Percentiles rank a stretch among this genome's conserved stretches.
These are phyloP conservation scores for Phenganax marumi DNA, from an alignment of 92 coral and sea anemone genomes.

Conservation along the genomic window DNA sequence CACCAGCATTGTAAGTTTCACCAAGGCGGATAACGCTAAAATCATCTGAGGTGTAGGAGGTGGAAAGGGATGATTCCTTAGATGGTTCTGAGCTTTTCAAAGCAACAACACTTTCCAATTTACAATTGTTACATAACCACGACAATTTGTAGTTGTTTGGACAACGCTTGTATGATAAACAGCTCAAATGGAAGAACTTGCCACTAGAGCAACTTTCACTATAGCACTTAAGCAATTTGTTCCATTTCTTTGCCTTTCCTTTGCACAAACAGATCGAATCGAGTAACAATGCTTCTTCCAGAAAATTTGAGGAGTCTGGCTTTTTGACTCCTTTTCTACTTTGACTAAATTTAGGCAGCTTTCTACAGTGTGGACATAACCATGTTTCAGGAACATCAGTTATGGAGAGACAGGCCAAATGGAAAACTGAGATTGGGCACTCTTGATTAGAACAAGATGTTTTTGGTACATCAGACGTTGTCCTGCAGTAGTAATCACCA, in stretches of 20 bases:
- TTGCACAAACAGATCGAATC: slow-evolving; percentile 46
- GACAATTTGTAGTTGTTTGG: slow-evolving; percentile 56
- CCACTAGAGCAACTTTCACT: slow-evolving; percentile 43
- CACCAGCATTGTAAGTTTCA: neutral
- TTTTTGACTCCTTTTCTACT: slow-evolving; percentile 26
- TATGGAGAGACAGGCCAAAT: slow-evolving; percentile 52
- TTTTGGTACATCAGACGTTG: slow-evolving; percentile 24
- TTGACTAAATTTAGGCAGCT: slow-evolving; percentile 43
- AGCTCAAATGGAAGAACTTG: slow-evolving; percentile 49
- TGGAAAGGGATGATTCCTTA: too few relatives aligned
- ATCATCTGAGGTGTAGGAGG: too few relatives aligned
- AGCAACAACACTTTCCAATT: slow-evolving; percentile 30
- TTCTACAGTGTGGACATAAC: slow-evolving; percentile 66
- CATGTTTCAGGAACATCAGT: slow-evolving; percentile 49
- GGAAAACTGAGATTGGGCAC: slow-evolving; percentile 57
- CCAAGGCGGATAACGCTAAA: neutral
- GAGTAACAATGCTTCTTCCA: neutral
- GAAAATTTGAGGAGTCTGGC: neutral
- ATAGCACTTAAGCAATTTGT: slow-evolving; percentile 58
- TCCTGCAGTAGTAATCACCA: slow-evolving; percentile 59
- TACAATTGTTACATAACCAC: slow-evolving; percentile 58
- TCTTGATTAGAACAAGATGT: slow-evolving; percentile 54
- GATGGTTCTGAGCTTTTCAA: too few relatives aligned
- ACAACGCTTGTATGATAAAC: slow-evolving; percentile 50
- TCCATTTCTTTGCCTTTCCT: slow-evolving; percentile 39